Evolutionary conservation across 1,140 invertebrate species (phyloP).

Genomic region (Hyles vespertilio): DNA sequence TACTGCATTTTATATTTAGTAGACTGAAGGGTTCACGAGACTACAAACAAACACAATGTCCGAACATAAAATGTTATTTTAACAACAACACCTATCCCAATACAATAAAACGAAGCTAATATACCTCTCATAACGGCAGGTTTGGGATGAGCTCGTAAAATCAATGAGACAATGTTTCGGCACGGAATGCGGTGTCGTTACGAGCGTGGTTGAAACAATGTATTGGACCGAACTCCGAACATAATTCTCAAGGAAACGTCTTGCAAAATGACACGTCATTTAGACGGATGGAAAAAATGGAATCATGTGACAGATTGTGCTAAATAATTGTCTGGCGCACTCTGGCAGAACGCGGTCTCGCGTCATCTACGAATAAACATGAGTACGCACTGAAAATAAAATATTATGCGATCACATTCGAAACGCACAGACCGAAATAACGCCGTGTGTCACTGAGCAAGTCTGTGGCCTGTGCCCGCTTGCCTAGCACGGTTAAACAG

Average conservation of each 20-base stretch:
- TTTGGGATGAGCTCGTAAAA: slow-evolving; percentile 29
- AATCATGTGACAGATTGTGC: slow-evolving; percentile 55
- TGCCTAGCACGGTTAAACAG: slow-evolving; percentile 16
- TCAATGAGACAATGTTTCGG: slow-evolving; percentile 30
- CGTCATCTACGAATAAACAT: slow-evolving; percentile 66
- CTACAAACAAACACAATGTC: too few relatives aligned
- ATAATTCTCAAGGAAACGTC: slow-evolving; percentile 48
- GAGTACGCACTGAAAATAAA: slow-evolving; percentile 70
- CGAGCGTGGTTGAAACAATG: slow-evolving; percentile 36
- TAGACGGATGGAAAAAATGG: slow-evolving; percentile 53
- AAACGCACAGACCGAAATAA: slow-evolving; percentile 53
- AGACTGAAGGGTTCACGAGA: too few relatives aligned
- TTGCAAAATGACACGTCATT: slow-evolving; percentile 39
- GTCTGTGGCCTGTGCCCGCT: slow-evolving; percentile 6
- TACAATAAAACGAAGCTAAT: too few relatives aligned
- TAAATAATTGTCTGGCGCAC: slow-evolving; percentile 49
- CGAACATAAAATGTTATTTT: too few relatives aligned
- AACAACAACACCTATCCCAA: too few relatives aligned
- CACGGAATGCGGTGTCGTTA: slow-evolving; percentile 29
- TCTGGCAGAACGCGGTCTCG: slow-evolving; percentile 31
- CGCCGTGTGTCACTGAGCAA: slow-evolving; percentile 35
- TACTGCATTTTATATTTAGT: too few relatives aligned
- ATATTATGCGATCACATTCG: slow-evolving; percentile 60
- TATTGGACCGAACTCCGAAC: slow-evolving; percentile 31
- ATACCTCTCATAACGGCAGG: too few relatives aligned